Conservation (phyloP, 2,888 invertebrate genomes). For the Drosophila paranaensis region DNA sequence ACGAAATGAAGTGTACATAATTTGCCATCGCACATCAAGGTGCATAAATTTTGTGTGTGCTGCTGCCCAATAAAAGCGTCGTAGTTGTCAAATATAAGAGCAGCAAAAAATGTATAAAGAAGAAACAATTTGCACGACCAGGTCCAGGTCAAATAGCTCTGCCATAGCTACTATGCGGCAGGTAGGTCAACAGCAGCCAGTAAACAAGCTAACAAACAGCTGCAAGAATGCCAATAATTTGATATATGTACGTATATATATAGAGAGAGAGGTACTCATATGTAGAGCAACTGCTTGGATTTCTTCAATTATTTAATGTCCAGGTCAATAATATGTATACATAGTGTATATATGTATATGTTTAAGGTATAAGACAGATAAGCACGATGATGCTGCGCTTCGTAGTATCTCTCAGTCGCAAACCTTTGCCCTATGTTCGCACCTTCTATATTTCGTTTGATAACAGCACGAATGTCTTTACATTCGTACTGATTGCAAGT, state of each 20-base stretch:
- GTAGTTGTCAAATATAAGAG: slow-evolving; percentile 67
- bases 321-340: too few relatives aligned
- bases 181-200: slow-evolving; percentile 20
- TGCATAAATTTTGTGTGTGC: slow-evolving; percentile 65
- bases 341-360: too few relatives aligned
- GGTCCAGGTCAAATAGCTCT: slow-evolving; percentile 34
- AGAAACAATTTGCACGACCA: slow-evolving; percentile 34
- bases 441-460: too few relatives aligned
- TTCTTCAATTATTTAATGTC: background rate
- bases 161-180: background rate
- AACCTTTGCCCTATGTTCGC: too few relatives aligned
- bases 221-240: background rate
- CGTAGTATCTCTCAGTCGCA: too few relatives aligned
- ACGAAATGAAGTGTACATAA: slow-evolving; percentile 75
- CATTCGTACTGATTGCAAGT: too few relatives aligned
- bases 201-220: slow-evolving; percentile 25
- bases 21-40: slow-evolving; percentile 61
- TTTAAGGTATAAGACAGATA: too few relatives aligned
- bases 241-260: background rate
- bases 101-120: slow-evolving; percentile 5
- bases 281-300: background rate
- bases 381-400: too few relatives aligned
- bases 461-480: too few relatives aligned
- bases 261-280: too few relatives aligned
- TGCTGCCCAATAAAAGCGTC: slow-evolving; percentile 68